Conservation (phyloP, 2,113 vertebrate genomes). For the Eudyptes chrysolophus region DNA sequence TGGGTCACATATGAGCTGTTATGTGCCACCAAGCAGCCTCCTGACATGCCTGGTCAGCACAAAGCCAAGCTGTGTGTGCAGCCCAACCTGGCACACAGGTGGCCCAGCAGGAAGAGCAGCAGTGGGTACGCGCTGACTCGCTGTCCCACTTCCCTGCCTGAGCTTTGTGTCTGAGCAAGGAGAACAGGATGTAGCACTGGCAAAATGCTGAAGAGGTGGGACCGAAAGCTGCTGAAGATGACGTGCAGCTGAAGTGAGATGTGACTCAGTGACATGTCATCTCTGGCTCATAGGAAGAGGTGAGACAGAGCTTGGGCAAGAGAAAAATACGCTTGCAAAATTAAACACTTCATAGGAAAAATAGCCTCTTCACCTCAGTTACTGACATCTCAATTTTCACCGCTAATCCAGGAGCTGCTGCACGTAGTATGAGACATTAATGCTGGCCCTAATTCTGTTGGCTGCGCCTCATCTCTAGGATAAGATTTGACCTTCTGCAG, state of each 20-base stretch:
- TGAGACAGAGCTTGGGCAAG: neutral
- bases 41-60: neutral
- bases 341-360: neutral
- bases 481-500: neutral
- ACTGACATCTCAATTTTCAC: neutral
- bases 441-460: neutral
- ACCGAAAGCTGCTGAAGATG: neutral
- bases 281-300: neutral
- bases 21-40: neutral
- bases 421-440: neutral
- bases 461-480: neutral
- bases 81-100: neutral
- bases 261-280: neutral
- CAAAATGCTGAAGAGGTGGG: neutral
- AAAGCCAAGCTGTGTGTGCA: neutral
- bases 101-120: neutral
- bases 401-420: neutral
- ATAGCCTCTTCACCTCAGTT: neutral
- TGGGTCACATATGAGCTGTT: neutral
- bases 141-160: neutral
- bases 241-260: neutral
- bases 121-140: fast-evolving
- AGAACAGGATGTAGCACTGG: neutral
- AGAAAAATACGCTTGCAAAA: neutral
- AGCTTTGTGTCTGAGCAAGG: neutral